Evolutionary conservation across 2,888 invertebrate species (phyloP), one percentile per base, ranked within the genome.

Genomic region (Drosophila austrosaltans): DNA sequence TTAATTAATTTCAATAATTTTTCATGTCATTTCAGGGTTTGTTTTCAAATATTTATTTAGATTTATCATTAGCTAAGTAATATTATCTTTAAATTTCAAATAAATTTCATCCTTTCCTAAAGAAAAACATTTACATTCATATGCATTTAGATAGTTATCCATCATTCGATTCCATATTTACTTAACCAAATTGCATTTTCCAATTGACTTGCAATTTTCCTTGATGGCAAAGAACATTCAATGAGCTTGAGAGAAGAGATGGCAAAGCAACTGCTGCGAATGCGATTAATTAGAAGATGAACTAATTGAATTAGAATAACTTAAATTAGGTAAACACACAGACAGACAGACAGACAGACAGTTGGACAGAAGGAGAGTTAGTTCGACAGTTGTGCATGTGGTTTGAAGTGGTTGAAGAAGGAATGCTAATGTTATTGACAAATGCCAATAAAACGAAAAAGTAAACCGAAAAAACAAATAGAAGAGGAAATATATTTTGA

Each of bases 301-400:
- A 74, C 82, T 87, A 85, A 85, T 85, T 85, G 85, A 85, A 85
- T 85, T 85, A 82, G 89, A 87, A 89, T 87, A 89, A 87, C 88
- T 85, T 79, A 87, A 82, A 87, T 89, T 87, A 85, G 71, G 88
- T 85, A 85, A 85, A 85, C 88, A 79, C 53, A 54, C 58, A 53
- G 54, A 22, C 22, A 39, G 36, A 22, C 36, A 36, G 60, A 57
- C 69, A 42, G 36, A 36, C 7, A 85, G 69, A 86, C 82, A 85
- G 89, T 89, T 85, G 77, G 48, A 54, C 30, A 53, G 40, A 63
- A 44, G 53, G 53, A 39, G 63, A 25, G 36, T 36, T 36, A 36
- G 48, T 48, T 22, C 12, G 48, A 12, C 10, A 16, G 22, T 42
- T 62, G 25, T 16, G 6, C 8, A 44, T 40, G 56, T 39, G 12